Base-by-base conservation (phyloP, 2,888 invertebrate species). In the Caenorhabditis sulstoni region DNA sequence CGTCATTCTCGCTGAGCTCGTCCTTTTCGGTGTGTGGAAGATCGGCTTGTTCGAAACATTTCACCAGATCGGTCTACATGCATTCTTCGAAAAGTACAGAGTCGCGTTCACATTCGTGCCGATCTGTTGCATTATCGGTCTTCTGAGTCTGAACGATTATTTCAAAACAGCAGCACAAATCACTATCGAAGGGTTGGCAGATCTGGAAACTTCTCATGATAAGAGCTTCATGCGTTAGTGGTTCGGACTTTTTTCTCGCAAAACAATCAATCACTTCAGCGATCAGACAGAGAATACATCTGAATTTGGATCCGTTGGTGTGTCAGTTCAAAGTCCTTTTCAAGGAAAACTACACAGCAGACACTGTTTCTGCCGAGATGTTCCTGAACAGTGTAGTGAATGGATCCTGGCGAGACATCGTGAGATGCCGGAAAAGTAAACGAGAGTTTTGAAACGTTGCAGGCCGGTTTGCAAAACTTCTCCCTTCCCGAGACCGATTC, bases 161-260 rank as follows among this genome's bases (percentile, higher is more conserved):
- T 23, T 55, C 11, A 23, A 23, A 7, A 23, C 18, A 2, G 16
- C 16, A 16, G 23, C 47, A 11, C 12, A 14, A 1, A 16, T 29
- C 9, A 18, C 45, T 0, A 1, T 22, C 12, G 8, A 55, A 1
- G 70, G 70, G 22, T 14, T 59, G 8, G n/a, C 2, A 1, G 29
- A n/a, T 0, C 18, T 70, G 37, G 45, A 61, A 1, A 53, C 53
- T 12, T 29, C 14, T 3, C 37, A 70, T 12, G 70, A 70, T 18
- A 14, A 16, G 8, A 37, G 47, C 18, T 68, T 61, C n/a, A 61
- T 61, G 61, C 61, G 70, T 70, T 1, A 53, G 68, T 58, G 3
- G 47, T 18, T 39, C n/a, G 1, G 16, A 9, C 20, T 20, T 62
- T 47, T 4, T 23, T 9, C 12, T 41, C 3, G 12, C 11, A 14